phyloP scores from a whole-genome alignment of 37 sponge, comb jelly and placozoan species.

The Tethya wilhelma region DNA sequence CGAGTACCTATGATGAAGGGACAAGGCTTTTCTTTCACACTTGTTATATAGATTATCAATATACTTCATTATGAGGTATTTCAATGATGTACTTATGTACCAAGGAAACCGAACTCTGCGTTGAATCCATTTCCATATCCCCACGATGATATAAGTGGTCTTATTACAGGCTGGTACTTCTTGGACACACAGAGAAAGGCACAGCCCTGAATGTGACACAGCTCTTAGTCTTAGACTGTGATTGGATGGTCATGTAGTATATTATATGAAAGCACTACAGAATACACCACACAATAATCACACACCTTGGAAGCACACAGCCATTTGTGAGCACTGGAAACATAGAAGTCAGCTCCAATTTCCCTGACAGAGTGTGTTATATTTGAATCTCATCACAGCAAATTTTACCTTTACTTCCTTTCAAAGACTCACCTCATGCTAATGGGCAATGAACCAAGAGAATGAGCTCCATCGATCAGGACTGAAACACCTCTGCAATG shows the following conservation, averaged over 20 bases:
- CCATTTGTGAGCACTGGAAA: constrained; percentile 89
- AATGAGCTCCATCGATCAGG: constrained; percentile 94
- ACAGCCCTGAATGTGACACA: constrained; percentile 58
- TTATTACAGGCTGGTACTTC: constrained; percentile 45
- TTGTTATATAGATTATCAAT: no score
- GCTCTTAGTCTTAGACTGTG: neutral
- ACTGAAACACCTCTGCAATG: constrained; percentile 71
- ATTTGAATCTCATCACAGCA: neutral
- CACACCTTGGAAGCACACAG: constrained; percentile 85
- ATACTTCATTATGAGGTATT: no score
- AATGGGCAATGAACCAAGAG: constrained; percentile 72
- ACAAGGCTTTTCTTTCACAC: no score
- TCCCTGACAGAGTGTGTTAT: constrained; percentile 47
- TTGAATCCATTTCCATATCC: constrained; percentile 73
- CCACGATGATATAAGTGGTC: constrained; percentile 81
- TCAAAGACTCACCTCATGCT: constrained; percentile 64
- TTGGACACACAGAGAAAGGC: constrained; percentile 76
- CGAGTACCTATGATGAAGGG: no score
- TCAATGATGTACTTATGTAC: no score
- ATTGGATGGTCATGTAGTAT: neutral
- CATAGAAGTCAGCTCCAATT: constrained; percentile 86
- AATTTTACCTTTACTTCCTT: neutral
- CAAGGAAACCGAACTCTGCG: constrained; percentile 78
- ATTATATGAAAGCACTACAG: no score
- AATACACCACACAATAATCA: no score